Evolutionary conservation across 37 sponge, comb jelly and placozoan species (phyloP).

Genomic region (Aplysina aerophoba): DNA sequence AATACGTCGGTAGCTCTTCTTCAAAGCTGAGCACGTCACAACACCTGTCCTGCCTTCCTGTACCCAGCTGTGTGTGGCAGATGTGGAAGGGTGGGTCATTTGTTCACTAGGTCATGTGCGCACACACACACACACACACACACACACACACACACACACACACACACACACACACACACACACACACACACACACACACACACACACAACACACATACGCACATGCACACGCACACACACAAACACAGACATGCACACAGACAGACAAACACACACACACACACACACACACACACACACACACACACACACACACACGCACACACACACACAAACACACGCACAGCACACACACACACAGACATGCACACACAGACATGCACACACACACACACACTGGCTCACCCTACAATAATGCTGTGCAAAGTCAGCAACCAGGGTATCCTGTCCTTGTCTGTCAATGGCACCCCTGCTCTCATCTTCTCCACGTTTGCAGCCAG

Average conservation of each 20-base stretch:
- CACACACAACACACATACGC: too few relatives aligned
- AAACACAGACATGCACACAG: background rate
- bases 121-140: background rate
- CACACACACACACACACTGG: background rate
- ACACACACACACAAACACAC: background rate
- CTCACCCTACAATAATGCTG: conserved; percentile 3
- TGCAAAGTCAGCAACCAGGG: conserved; percentile 71
- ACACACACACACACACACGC: background rate
- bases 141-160: background rate
- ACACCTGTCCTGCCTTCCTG: conserved; percentile 39
- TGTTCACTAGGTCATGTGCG: background rate
- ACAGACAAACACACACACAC: background rate
- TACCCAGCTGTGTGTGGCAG: background rate
- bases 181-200: background rate
- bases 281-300: background rate
- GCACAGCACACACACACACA: background rate
- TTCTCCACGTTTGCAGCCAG: conserved; percentile 61
- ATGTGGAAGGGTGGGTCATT: background rate
- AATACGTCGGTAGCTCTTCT: conserved; percentile 54
- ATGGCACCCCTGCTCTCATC: conserved; percentile 69
- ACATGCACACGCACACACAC: background rate
- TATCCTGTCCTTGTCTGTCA: conserved; percentile 78
- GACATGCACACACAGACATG: background rate
- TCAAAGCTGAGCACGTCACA: conserved; percentile 81
- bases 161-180: background rate